A percentile compares a stretch with the other conserved stretches of the same genome.
Evolutionary conservation across 2,113 vertebrate species (phyloP).

Genomic region (Drymodes brunneopygia): DNA sequence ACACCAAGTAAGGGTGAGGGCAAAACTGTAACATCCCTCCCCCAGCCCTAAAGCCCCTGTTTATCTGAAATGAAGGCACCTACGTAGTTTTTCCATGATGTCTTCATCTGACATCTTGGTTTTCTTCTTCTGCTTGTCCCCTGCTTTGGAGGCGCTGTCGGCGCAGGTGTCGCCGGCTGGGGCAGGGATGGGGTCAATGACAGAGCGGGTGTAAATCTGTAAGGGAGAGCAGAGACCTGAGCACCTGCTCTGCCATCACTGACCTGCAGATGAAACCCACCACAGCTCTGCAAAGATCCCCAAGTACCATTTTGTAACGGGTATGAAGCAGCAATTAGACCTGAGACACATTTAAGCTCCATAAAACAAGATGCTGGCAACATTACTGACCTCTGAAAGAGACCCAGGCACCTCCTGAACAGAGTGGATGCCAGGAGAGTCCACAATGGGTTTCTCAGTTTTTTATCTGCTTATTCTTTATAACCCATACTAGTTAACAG

Average conservation of each 20-base stretch:
- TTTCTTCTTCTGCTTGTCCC: conserved; percentile 93
- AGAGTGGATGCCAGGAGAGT: not conserved
- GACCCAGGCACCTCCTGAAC: not conserved
- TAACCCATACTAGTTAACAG: not conserved
- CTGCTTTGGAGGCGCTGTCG: conserved; percentile 79
- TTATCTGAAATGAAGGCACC: conserved; percentile 41
- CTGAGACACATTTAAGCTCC: not conserved
- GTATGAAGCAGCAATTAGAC: not conserved
- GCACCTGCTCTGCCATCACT: not conserved
- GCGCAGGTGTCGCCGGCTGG: conserved; percentile 76
- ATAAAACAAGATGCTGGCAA: not conserved
- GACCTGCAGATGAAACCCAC: not conserved
- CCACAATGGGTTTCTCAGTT: not conserved
- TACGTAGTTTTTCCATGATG: conserved; percentile 98
- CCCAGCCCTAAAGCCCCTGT: not conserved
- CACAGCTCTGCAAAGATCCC: not conserved
- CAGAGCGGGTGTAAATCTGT: conserved; percentile 92
- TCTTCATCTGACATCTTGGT: conserved; percentile 97
- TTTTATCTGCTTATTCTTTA: not conserved
- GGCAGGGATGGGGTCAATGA: conserved; percentile 90
- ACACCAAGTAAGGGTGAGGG: not conserved
- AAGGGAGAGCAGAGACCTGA: not conserved
- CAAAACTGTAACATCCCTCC: not conserved
- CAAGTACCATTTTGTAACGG: not conserved
- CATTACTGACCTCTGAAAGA: not conserved